phyloP scores from a whole-genome alignment of 1,140 invertebrate species.

The Adelges cooleyi region DNA sequence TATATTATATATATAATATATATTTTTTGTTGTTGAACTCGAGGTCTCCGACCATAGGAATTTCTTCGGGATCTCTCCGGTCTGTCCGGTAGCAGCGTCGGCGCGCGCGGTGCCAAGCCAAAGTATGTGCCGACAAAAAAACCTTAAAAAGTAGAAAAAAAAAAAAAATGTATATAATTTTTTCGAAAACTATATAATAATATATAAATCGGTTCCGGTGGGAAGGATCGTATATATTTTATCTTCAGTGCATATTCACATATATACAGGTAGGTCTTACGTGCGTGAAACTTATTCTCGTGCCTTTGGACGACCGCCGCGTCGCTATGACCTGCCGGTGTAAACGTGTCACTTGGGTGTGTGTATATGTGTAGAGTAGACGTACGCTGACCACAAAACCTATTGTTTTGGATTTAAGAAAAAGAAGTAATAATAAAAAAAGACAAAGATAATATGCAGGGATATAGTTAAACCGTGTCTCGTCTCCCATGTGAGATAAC shows the following conservation, averaged over 20 bases:
- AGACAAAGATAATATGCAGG: no score
- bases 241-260: neutral
- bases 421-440: no score
- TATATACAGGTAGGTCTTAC: neutral
- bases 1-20: no score
- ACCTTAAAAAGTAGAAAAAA: neutral
- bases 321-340: no score
- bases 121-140: constrained; percentile 7
- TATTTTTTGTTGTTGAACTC: constrained; percentile 1
- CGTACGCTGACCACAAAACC: constrained; percentile 17
- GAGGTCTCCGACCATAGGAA: constrained; percentile 17
- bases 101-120: neutral
- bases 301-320: no score
- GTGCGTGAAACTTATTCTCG: constrained; percentile 26
- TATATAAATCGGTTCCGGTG: constrained; percentile 9
- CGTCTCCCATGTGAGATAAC: neutral
- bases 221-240: neutral
- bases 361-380: no score
- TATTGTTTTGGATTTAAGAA: constrained; percentile 12
- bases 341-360: no score
- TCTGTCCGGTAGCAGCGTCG: neutral
- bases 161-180: neutral
- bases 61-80: neutral
- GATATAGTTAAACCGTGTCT: constrained; percentile 1
- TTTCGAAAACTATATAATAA: constrained; percentile 4